Evolutionary conservation across 2,113 vertebrate genomes (phyloP).

Genomic region (Spilogale gracilis): DNA sequence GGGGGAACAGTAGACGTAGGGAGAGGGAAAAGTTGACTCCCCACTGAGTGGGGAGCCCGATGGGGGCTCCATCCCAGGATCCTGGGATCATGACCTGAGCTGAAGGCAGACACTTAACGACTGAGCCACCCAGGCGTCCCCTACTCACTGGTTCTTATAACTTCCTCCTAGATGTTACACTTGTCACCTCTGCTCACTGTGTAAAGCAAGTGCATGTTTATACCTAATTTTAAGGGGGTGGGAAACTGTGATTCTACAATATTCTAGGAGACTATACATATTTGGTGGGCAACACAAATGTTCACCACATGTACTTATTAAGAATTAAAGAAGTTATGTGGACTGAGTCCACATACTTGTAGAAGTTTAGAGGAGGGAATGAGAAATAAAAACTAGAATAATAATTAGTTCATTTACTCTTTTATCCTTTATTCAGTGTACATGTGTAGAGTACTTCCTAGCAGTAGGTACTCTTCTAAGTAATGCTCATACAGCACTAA

Average conservation of each 20-base stretch:
- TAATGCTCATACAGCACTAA: background rate
- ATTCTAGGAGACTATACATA: background rate
- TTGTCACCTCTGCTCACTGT: background rate
- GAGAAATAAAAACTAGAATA: background rate
- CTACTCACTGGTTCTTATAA: background rate
- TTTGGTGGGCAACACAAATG: background rate
- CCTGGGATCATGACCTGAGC: too few relatives aligned
- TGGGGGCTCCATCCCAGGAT: too few relatives aligned
- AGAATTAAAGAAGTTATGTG: background rate
- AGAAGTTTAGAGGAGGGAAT: background rate
- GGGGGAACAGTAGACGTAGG: too few relatives aligned
- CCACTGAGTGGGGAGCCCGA: too few relatives aligned
- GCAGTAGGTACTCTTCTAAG: background rate
- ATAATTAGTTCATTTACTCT: background rate
- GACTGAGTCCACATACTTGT: background rate
- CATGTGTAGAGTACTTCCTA: background rate
- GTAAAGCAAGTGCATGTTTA: background rate
- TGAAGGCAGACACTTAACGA: too few relatives aligned
- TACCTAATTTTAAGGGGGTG: background rate
- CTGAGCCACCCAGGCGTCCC: too few relatives aligned
- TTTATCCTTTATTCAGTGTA: background rate
- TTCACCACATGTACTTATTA: background rate
- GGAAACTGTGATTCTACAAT: background rate
- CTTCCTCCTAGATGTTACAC: background rate
- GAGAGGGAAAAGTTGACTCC: too few relatives aligned